Evolutionary conservation across 2,113 vertebrate species (phyloP).

Genomic region (Ciconia maguari): DNA sequence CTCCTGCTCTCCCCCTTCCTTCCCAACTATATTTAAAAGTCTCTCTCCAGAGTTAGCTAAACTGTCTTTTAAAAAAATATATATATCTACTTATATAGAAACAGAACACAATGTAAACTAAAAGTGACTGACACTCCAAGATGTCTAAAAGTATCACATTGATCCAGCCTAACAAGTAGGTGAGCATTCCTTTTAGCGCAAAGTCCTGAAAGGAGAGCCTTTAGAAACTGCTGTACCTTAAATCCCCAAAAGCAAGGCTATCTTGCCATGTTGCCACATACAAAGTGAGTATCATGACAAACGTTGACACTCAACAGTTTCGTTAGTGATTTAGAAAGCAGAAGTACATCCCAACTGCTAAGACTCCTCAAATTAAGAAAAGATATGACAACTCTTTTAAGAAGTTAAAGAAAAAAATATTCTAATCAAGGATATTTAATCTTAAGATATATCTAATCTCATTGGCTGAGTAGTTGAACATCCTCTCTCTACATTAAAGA

Average conservation of each 20-base stretch:
- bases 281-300: background rate
- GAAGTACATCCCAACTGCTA: background rate
- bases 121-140: conserved; percentile 3
- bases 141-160: conserved; percentile 41
- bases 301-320: accelerated
- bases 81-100: background rate
- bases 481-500: background rate
- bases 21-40: background rate
- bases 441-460: background rate
- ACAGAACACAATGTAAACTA: background rate
- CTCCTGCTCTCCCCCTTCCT: background rate
- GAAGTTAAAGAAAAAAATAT: background rate
- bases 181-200: background rate
- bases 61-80: background rate
- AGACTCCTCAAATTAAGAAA: background rate
- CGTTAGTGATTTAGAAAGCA: background rate
- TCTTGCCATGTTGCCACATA: background rate
- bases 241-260: background rate
- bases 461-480: background rate
- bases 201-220: background rate
- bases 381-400: background rate
- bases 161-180: conserved; percentile 25
- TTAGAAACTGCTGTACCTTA: background rate
- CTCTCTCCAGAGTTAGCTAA: background rate
- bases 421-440: background rate